Evolutionary conservation across 2,888 invertebrate species (phyloP), one percentile per base, ranked within the genome.

Genomic region (Tinea pellionella): DNA sequence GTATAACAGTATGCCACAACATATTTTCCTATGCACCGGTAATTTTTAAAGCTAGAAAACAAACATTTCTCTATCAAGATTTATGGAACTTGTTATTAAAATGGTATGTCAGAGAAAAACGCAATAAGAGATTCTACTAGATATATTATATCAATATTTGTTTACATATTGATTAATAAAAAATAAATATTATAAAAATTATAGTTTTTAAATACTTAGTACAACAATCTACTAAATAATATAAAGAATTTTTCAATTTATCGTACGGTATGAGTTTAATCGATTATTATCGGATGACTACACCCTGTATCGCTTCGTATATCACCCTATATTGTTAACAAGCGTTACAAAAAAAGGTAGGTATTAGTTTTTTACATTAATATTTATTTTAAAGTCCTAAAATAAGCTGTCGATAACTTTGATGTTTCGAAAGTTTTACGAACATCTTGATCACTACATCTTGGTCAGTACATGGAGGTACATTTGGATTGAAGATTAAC

Each of bases 21-120:
- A n/a, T n/a, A n/a, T n/a, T n/a, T n/a, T n/a, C n/a, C n/a, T n/a
- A n/a, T n/a, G n/a, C n/a, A n/a, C n/a, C n/a, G n/a, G n/a, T n/a
- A n/a, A n/a, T n/a, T n/a, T n/a, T n/a, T 37, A 37, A 37, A 37
- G 9, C n/a, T 2, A 2, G 9, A 37, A 37, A 16, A 47, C 15
- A 47, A 47, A 47, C 13, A n/a, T n/a, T 9, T n/a, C 6, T 6
- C n/a, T 15, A 6, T 47, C 13, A 15, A 16, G 47, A 47, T 47
- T 47, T 47, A 47, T 47, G 47, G 13, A 47, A 15, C 47, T 47
- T 47, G 6, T 47, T 47, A 47, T 47, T 47, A 47, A 47, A 47
- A 8, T n/a, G 47, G 47, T 47, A 47, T 47, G 16, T 37, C n/a
- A 9, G 37, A 37, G 37, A n/a, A 37, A 37, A 37, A 24, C 6